Percentiles rank a stretch among this genome's conserved stretches.
These are phyloP conservation scores for Junonia oenone DNA, from an alignment of 2,888 invertebrate genomes.

Conservation along the genomic window DNA sequence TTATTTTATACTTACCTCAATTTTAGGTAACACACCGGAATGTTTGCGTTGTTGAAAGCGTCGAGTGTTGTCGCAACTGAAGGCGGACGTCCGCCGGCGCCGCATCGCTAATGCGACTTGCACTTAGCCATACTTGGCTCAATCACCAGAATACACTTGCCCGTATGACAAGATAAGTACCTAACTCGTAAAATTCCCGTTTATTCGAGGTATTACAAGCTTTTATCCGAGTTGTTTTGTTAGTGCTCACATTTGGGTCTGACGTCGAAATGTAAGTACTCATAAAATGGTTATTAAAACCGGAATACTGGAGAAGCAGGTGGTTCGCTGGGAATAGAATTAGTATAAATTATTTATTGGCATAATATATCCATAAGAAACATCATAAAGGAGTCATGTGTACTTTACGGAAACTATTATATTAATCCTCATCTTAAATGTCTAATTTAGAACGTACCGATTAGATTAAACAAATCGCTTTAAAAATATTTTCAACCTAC, in stretches of 20 bases:
- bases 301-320: neutral
- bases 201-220: constrained; percentile 13
- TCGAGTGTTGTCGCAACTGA: constrained; percentile 48
- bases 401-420: too few relatives aligned
- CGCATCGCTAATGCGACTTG: constrained; percentile 65
- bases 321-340: neutral
- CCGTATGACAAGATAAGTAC: constrained; percentile 25
- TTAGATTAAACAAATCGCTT: too few relatives aligned
- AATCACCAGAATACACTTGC: constrained; percentile 24
- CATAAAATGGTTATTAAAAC: constrained; percentile 4
- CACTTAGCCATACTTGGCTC: constrained; percentile 50
- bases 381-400: too few relatives aligned
- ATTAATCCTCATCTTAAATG: too few relatives aligned
- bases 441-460: too few relatives aligned
- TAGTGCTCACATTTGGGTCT: constrained; percentile 1
- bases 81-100: constrained; percentile 68
- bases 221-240: constrained; percentile 12
- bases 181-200: constrained; percentile 18
- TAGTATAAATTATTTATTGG: neutral
- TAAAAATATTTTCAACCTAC: too few relatives aligned
- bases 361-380: too few relatives aligned
- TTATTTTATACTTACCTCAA: neutral
- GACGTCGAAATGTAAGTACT: neutral
- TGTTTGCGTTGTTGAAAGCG: constrained; percentile 55
- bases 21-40: constrained; percentile 31